These are phyloP conservation scores for Aleiodes testaceus DNA, from an alignment of 2,888 invertebrate species.

Conservation along the genomic window DNA sequence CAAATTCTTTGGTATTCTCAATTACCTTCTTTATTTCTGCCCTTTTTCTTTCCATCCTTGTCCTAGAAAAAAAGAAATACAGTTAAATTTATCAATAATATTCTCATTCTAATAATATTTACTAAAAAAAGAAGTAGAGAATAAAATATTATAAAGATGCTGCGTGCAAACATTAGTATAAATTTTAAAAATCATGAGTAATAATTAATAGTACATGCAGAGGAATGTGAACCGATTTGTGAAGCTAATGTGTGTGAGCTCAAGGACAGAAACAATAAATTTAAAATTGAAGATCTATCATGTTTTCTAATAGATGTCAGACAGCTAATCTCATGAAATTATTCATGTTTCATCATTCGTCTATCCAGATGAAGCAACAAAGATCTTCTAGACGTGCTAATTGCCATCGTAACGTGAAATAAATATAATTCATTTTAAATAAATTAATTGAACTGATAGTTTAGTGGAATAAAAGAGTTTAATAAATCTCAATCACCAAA, in stretches of 20 bases:
- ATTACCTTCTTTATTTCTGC: conserved; percentile 91
- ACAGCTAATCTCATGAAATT: too few species aligned
- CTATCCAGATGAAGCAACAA: too few species aligned
- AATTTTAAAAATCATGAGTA: background rate
- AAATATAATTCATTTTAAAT: too few species aligned
- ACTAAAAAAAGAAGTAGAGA: conserved; percentile 7
- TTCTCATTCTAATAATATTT: conserved; percentile 14
- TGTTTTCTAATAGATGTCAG: too few species aligned
- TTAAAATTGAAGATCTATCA: background rate
- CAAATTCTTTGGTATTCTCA: background rate
- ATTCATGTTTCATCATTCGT: background rate
- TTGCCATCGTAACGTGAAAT: too few species aligned
- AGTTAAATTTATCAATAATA: conserved; percentile 45
- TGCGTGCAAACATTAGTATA: conserved; percentile 2
- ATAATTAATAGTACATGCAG: conserved; percentile 1
- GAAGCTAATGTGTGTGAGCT: conserved; percentile 7
- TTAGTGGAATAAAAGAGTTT: conserved; percentile 2
- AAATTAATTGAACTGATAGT: too few species aligned
- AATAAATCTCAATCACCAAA: too few species aligned
- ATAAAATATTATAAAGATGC: conserved; percentile 4
- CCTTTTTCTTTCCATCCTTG: conserved; percentile 89
- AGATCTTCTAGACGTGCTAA: too few species aligned
- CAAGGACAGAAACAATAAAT: background rate
- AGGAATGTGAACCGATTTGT: conserved; percentile 12
- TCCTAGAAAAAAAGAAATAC: conserved; percentile 80